These are phyloP conservation scores for Netelia virgata DNA, from an alignment of 2,888 invertebrate genomes.

Conservation along the genomic window DNA sequence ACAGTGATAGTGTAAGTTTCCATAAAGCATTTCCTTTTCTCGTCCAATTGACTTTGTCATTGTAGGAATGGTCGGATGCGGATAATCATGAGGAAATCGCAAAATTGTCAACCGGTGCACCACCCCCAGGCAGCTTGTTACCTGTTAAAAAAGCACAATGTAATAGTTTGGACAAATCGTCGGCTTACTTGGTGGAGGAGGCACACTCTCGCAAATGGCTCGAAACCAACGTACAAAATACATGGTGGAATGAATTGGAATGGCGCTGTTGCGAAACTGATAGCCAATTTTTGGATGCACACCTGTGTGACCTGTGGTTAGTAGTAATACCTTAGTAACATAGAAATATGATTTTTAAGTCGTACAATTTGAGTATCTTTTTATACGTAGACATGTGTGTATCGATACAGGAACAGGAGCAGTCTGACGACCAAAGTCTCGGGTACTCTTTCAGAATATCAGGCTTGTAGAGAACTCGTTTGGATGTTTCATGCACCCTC, in stretches of 20 bases:
- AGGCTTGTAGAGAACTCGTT: conserved; percentile 80
- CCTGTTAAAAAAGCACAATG: conserved; percentile 35
- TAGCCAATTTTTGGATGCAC: conserved; percentile 81
- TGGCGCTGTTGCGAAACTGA: conserved; percentile 77
- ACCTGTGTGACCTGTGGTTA: conserved; percentile 84
- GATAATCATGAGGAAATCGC: conserved; percentile 74
- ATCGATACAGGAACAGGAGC: conserved; percentile 75
- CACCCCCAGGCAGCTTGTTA: conserved; percentile 20
- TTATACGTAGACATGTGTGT: background rate
- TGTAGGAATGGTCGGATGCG: background rate
- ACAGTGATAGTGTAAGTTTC: conserved; percentile 78
- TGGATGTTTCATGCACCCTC: conserved; percentile 81
- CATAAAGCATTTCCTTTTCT: background rate
- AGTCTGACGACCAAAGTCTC: conserved; percentile 69
- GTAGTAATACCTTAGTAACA: conserved; percentile 69
- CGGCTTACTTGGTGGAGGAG: conserved; percentile 73
- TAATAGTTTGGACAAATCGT: conserved; percentile 66
- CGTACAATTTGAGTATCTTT: conserved; percentile 20
- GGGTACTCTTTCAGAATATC: conserved; percentile 81
- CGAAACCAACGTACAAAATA: conserved; percentile 82
- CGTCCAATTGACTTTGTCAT: background rate
- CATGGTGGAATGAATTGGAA: conserved; percentile 85
- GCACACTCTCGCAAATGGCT: conserved; percentile 80
- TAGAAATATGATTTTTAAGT: background rate
- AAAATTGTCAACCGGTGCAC: background rate